Percentiles rank a stretch among this genome's conserved stretches.
Conservation (phyloP, 2,797 vertebrate genomes). For the Buceros bicornis region DNA sequence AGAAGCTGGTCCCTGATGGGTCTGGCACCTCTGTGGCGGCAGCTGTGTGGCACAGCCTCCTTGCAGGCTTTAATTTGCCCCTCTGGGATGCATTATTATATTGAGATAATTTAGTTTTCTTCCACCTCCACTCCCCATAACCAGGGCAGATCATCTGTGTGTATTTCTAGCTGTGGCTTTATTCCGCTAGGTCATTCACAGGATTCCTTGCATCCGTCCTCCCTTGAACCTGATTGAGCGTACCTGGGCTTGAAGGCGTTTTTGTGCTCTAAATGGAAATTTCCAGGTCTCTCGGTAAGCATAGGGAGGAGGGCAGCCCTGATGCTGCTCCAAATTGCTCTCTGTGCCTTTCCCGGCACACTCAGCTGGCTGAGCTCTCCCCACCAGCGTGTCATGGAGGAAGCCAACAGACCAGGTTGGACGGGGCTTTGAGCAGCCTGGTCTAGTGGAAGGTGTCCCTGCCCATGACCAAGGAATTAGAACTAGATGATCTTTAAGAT, state of each 20-base stretch:
- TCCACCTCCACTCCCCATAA: background rate
- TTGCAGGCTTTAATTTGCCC: background rate
- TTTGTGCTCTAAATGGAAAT: background rate
- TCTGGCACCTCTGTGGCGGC: background rate
- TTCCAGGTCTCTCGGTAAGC: background rate
- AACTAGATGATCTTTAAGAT: background rate
- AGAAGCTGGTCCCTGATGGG: background rate
- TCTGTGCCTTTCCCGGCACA: background rate
- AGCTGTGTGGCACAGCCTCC: background rate
- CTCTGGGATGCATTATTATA: background rate
- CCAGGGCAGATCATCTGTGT: background rate
- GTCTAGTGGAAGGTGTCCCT: background rate
- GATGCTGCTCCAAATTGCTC: background rate
- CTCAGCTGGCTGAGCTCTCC: background rate
- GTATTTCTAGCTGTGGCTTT: background rate
- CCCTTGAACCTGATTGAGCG: background rate
- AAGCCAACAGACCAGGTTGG: background rate
- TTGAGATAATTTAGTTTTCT: background rate
- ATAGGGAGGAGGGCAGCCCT: fast-evolving
- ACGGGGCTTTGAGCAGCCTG: background rate
- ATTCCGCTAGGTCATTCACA: fast-evolving
- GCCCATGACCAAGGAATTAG: background rate
- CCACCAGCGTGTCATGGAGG: background rate
- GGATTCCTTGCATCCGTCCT: background rate
- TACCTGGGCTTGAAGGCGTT: background rate